Conservation (phyloP, 2,888 invertebrate species). For the Atethmia centrago region DNA sequence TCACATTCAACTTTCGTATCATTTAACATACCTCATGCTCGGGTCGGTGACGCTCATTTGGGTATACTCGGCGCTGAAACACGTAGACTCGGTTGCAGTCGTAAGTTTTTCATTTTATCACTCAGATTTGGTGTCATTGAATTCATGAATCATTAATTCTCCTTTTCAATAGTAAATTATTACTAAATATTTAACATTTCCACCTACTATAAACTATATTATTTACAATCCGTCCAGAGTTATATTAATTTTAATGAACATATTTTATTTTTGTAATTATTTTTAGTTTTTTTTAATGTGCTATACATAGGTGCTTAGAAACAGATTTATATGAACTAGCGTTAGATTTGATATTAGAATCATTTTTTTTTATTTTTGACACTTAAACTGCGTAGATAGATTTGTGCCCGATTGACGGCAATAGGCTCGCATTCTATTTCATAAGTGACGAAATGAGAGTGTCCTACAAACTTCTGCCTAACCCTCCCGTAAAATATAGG, state of each 20-base stretch:
- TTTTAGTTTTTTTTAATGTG: slow-evolving; percentile 54
- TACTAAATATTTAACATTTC: slow-evolving; percentile 26
- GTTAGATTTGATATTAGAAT: slow-evolving; percentile 28
- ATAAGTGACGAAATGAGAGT: background rate
- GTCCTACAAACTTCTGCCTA: background rate
- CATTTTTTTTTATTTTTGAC: slow-evolving; percentile 9
- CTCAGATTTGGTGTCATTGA: background rate
- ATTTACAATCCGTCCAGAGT: slow-evolving; percentile 64
- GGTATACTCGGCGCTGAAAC: background rate
- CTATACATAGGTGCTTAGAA: slow-evolving; percentile 55
- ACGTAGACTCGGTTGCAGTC: background rate
- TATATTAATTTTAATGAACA: slow-evolving; percentile 50
- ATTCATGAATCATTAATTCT: background rate
- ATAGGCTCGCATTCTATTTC: background rate
- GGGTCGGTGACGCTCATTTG: background rate
- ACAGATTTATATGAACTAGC: slow-evolving; percentile 29
- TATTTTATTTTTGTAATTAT: slow-evolving; percentile 56
- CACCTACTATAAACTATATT: slow-evolving; percentile 18
- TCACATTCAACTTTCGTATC: background rate
- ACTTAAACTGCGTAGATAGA: background rate
- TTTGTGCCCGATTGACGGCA: background rate
- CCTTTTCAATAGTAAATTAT: background rate
- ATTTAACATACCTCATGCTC: background rate
- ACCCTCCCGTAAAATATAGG: too few relatives aligned
- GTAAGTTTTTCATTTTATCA: background rate